Conservation (phyloP, 37 sponge, comb jelly and placozoan species). For the Ephydatia muelleri region DNA sequence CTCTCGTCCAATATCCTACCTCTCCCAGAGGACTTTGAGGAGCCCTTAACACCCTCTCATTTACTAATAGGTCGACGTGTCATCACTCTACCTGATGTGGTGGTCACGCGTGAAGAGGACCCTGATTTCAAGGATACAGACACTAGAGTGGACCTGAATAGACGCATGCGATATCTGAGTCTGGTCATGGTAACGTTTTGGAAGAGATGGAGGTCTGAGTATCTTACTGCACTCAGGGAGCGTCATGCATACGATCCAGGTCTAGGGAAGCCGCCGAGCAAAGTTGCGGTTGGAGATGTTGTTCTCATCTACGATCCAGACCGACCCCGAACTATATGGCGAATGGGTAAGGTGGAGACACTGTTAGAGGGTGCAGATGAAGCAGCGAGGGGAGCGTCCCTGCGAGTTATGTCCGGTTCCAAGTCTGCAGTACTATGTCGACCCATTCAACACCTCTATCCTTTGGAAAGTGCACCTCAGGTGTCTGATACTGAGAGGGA, state of each 20-base stretch:
- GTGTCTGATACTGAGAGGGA: no score
- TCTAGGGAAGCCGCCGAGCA: no score
- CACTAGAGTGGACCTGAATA: not conserved
- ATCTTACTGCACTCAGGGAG: not conserved
- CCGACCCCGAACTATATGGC: no score
- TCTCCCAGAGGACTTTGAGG: not conserved
- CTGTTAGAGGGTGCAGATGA: no score
- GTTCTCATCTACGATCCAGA: no score
- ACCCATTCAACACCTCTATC: no score
- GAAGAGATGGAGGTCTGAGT: not conserved
- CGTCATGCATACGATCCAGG: not conserved
- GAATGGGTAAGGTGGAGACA: no score
- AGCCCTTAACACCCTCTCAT: constrained; percentile 2
- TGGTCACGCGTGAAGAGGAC: not conserved
- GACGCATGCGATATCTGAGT: not conserved
- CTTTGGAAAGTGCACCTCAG: no score
- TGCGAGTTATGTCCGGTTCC: no score
- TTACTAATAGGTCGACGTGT: constrained; percentile 7
- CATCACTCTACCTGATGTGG: not conserved
- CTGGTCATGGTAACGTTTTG: not conserved
- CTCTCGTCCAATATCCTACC: not conserved
- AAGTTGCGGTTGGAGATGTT: no score
- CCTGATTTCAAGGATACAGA: not conserved
- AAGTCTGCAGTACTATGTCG: no score
- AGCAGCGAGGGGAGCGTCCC: no score